Evolutionary conservation across 35 echinoderm and acorn worm genomes (phyloP).

Genomic region (Diadema setosum): DNA sequence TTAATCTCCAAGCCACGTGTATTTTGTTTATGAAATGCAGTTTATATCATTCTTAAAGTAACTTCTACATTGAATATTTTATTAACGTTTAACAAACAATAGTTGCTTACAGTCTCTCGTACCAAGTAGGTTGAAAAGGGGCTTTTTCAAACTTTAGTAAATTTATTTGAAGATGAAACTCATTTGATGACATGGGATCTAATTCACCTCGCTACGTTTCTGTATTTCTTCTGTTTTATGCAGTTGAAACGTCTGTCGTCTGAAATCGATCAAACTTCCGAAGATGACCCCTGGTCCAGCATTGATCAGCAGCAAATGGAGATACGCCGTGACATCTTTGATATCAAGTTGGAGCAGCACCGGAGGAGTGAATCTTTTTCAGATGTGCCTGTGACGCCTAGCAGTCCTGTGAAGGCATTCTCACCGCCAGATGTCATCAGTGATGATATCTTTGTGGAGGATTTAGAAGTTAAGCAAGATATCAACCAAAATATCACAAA

Average conservation of each 20-base stretch:
- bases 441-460: slow-evolving; percentile 10
- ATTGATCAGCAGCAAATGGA: slow-evolving; percentile 72
- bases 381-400: background rate
- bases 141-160: too few species aligned
- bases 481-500: slow-evolving; percentile 27
- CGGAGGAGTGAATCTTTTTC: background rate
- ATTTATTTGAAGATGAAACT: too few species aligned
- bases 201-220: background rate
- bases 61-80: too few species aligned
- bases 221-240: background rate
- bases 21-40: too few species aligned
- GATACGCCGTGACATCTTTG: slow-evolving; percentile 50
- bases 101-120: too few species aligned
- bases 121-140: too few species aligned
- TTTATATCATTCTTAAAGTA: too few species aligned
- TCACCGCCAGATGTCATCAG: background rate
- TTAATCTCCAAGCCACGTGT: too few species aligned
- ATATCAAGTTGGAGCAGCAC: slow-evolving; percentile 44
- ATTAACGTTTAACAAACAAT: too few species aligned
- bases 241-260: background rate
- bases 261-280: background rate
- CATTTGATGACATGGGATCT: background rate
- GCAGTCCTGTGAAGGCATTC: background rate
- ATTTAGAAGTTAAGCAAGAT: slow-evolving; percentile 22
- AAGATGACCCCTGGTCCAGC: slow-evolving; percentile 44